Evolutionary conservation across 2,888 invertebrate species (phyloP), one percentile per base, ranked within the genome.

Genomic region (Venustoraphidia nigricollis): DNA sequence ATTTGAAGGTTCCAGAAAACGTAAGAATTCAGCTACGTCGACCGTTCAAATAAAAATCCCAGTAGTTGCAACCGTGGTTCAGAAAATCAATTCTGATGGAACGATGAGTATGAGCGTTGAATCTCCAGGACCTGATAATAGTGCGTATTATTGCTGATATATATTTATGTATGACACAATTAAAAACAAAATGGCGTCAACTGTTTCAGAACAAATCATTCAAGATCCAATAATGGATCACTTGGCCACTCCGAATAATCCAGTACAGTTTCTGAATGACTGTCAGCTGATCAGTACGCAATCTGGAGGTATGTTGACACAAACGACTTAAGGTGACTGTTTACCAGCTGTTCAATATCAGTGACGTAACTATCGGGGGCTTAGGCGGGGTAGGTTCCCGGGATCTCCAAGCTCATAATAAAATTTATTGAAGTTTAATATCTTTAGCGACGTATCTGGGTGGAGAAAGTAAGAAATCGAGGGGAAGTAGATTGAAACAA

Each of bases 61-160:
- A 0, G 66, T 68, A 11, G 68, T 68, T 9, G 68, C 68, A 1
- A 67, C 65, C 0, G 66, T 68, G 1, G 61, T 66, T 34, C 67
- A 68, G 51, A 62, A 64, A 46, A 60, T 59, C 46, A 60, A 58
- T 6, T 56, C 59, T 34, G 62, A 61, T 36, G 66, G 65, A 0
- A 58, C 59, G 11, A 54, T 66, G 51, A 62, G 62, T 13, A 64
- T 65, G 62, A 62, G 64, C 2, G 60, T 66, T 2, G 58, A 65
- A 38, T 65, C 64, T 55, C 66, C 66, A 4, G 66, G 65, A 34
- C 66, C 64, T 1, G 48, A 50, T 8, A 50, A 50, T 14, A 41
- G 44, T 44, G 27, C 11, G 39, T 11, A 38, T 38, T 38, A 11
- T n/a, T 38, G 4, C 38, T 27, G 27, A 27, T 3, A 6, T 6